A percentile compares a stretch with the other conserved stretches of the same genome.
Conservation (phyloP, 2,113 vertebrate genomes). For the Todiramphus saurophagus region DNA sequence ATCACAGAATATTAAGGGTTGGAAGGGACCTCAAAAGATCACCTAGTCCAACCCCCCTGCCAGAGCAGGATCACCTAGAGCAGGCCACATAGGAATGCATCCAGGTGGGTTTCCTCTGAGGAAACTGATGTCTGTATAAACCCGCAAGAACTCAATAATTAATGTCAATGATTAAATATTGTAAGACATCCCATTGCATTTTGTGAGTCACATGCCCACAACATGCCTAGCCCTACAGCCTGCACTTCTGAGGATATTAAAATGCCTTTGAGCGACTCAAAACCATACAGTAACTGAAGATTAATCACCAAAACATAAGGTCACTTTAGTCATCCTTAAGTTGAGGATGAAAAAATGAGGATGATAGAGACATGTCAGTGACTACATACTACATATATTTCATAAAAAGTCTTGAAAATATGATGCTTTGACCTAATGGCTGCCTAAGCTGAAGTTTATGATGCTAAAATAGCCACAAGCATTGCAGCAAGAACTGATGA, state of each 20-base stretch:
- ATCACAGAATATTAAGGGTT: no score
- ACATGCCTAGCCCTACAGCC: neutral
- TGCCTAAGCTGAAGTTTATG: neutral
- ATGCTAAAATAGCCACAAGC: neutral
- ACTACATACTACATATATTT: fast-evolving
- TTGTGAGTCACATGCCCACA: neutral
- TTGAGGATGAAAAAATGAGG: neutral
- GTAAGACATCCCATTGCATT: neutral
- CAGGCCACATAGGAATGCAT: no score
- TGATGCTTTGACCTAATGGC: neutral
- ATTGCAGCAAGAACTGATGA: neutral
- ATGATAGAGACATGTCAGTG: neutral
- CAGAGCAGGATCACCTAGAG: no score
- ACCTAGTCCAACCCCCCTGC: no score
- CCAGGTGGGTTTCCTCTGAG: neutral
- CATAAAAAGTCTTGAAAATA: neutral
- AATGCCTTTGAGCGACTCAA: neutral
- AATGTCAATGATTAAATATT: neutral
- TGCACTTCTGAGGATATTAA: neutral
- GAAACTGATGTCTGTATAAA: neutral
- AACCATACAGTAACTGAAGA: neutral
- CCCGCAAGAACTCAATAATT: neutral
- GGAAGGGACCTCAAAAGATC: no score
- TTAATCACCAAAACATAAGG: neutral
- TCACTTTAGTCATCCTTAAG: neutral